Base-by-base conservation (phyloP, 2,888 invertebrate species). In the Noctua pronuba region DNA sequence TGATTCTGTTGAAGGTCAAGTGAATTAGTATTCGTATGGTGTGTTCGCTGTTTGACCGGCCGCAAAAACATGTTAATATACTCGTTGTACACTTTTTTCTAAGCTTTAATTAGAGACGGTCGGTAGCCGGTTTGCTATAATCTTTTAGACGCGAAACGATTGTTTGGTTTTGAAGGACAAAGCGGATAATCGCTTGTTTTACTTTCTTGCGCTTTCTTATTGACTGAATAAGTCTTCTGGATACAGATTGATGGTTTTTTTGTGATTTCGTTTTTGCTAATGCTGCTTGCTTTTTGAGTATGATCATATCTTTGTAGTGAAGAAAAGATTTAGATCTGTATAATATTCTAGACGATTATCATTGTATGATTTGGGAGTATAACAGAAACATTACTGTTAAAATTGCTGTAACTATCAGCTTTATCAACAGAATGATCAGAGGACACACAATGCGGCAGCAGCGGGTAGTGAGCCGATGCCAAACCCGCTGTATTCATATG, bases 1-100 rank as follows among this genome's bases (percentile, higher is more conserved):
- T 95, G 96, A 95, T 95, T 95, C 93, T 92, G 93, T 92, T 92
- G 95, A 96, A 96, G 96, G 96, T 96, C 95, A 94, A 91, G 91
- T 88, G 92, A 94, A 96, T 96, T 96, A 96, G 96, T 96, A 96
- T 96, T 95, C 95, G 94, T 92, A 92, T 92, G 93, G 93, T 93
- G 95, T 93, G 94, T 94, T 95, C 93, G 93, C 92, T 92, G 94
- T 94, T 95, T 94, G 96, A 95, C 95, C 95, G 95, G 92, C 92
- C 94, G 94, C 95, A 95, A 96, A 95, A 95, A 96, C 94, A 95
- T 93, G 94, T 94, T 95, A 94, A 94, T 95, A 93, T 93, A 92
- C 92, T 92, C 91, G 92, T 92, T 92, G 93, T 92, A 90, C 88
- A 91, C 92, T 94, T 95, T 95, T 95, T 95, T 93, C 92, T 93